Conservation (phyloP, 2,113 vertebrate genomes). For the Lanius collurio region DNA sequence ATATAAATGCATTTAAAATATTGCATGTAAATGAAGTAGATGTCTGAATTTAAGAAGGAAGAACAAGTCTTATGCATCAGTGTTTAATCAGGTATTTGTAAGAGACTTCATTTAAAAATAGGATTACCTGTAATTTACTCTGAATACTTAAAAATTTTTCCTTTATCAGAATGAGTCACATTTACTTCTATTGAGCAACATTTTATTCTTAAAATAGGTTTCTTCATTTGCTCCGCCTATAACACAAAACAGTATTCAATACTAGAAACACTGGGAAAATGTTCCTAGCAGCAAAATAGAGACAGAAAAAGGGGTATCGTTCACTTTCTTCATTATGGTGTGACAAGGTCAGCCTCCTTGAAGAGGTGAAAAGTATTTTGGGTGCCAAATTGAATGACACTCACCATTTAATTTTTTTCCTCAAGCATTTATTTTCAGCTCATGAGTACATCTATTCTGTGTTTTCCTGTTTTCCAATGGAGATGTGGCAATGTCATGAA, state of each 20-base stretch:
- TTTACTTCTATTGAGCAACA: neutral
- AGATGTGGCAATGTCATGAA: neutral
- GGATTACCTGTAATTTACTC: neutral
- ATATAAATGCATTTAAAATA: slow-evolving; percentile 41
- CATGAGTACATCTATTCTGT: neutral
- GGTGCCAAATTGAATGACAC: neutral
- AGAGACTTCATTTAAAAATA: neutral
- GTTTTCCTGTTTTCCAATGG: neutral
- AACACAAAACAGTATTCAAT: neutral
- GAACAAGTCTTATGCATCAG: neutral
- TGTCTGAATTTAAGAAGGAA: neutral
- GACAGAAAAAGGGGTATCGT: neutral
- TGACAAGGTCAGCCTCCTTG: neutral
- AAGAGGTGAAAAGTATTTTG: neutral
- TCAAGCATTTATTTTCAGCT: neutral
- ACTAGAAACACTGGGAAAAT: neutral
- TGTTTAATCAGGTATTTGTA: slow-evolving; percentile 1
- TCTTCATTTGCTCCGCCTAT: neutral
- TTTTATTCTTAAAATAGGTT: neutral
- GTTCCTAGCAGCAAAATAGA: neutral
- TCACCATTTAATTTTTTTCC: neutral
- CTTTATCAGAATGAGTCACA: neutral
- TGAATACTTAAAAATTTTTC: neutral
- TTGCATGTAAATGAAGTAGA: slow-evolving; percentile 39
- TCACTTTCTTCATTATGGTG: neutral